Evolutionary conservation across 2,888 invertebrate genomes (phyloP).

Genomic region (Zelleria hepariella): DNA sequence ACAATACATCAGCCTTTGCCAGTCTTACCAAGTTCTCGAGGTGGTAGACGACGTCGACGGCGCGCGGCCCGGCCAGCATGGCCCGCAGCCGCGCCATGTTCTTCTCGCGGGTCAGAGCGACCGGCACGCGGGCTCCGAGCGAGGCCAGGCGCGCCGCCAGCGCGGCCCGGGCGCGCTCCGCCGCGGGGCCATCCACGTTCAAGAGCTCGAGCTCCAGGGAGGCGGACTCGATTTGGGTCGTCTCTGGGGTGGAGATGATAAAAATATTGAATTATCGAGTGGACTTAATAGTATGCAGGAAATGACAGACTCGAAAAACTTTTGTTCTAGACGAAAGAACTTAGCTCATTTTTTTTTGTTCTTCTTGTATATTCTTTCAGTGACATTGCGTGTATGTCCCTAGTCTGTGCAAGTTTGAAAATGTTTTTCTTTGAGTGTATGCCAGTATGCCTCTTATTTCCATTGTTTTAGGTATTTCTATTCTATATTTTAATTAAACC

Average conservation of each 20-base stretch:
- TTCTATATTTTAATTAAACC: too few relatives aligned
- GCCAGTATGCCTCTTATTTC: too few relatives aligned
- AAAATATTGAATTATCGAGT: background rate
- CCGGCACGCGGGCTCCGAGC: slow-evolving; percentile 46
- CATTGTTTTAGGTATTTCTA: too few relatives aligned
- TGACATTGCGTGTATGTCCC: too few relatives aligned
- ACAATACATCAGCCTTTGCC: too few relatives aligned
- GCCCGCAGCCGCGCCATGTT: slow-evolving; percentile 70
- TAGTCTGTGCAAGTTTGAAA: too few relatives aligned
- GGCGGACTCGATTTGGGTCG: slow-evolving; percentile 81
- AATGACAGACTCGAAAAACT: too few relatives aligned
- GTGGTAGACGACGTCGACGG: slow-evolving; percentile 84
- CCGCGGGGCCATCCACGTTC: slow-evolving; percentile 68
- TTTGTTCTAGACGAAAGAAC: too few relatives aligned
- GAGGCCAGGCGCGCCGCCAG: slow-evolving; percentile 32
- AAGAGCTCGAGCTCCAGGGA: slow-evolving; percentile 81
- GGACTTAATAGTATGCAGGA: too few relatives aligned
- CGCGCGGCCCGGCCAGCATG: slow-evolving; percentile 78
- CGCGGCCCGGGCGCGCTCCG: slow-evolving; percentile 66
- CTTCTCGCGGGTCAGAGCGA: slow-evolving; percentile 47
- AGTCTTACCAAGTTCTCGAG: slow-evolving; percentile 83
- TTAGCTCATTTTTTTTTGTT: too few relatives aligned
- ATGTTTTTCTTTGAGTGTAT: too few relatives aligned
- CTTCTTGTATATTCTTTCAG: too few relatives aligned
- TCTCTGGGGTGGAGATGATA: slow-evolving; percentile 52